A percentile compares a stretch with the other conserved stretches of the same genome.
These are phyloP conservation scores for Plecturocebus donacophilus DNA, from an alignment of 2,113 vertebrate genomes.

Conservation along the genomic window DNA sequence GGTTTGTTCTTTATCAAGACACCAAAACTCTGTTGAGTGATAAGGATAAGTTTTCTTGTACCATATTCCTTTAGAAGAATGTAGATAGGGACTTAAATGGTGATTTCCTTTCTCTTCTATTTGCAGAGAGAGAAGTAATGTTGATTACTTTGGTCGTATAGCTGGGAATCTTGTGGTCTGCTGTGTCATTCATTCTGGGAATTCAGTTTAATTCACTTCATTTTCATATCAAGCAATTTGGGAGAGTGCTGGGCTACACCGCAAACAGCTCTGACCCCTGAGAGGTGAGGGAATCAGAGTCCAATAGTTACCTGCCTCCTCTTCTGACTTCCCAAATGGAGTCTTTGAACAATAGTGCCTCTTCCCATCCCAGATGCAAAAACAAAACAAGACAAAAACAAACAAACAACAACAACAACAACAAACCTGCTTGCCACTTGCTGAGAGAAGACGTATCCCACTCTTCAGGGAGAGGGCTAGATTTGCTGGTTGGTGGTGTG, in stretches of 20 bases:
- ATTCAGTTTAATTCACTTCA: neutral
- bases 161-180: neutral
- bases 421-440: neutral
- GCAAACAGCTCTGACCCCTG: neutral
- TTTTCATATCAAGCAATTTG: neutral
- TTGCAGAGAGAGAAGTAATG: neutral
- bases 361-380: neutral
- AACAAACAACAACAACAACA: too few relatives aligned
- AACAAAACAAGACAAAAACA: neutral
- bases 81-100: neutral
- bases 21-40: neutral
- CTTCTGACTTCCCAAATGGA: neutral
- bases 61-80: neutral
- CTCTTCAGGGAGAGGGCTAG: neutral
- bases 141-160: neutral
- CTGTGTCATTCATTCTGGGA: neutral
- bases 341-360: neutral
- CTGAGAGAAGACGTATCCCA: neutral
- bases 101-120: neutral
- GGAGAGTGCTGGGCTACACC: neutral
- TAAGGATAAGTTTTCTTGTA: neutral
- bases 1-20: neutral
- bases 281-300: neutral
- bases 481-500: neutral
- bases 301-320: neutral